phyloP scores from a whole-genome alignment of 2,888 invertebrate species.

The Ommatoiulus sabulosus region DNA sequence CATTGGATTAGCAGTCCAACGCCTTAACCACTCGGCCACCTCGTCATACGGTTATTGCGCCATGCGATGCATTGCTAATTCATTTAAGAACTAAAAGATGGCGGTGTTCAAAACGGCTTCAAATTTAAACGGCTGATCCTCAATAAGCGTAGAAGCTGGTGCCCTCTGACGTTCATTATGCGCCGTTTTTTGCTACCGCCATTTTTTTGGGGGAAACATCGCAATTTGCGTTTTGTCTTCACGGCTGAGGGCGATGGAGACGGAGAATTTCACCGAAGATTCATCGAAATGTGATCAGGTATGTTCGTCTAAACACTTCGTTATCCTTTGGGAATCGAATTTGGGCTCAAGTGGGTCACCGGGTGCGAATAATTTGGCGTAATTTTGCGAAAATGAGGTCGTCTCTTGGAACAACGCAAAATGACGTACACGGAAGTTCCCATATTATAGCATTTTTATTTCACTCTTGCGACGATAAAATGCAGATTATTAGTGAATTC shows the following conservation, averaged over 20 bases:
- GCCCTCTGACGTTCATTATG: neutral
- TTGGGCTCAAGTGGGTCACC: neutral
- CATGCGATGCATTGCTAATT: neutral
- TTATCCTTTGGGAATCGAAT: neutral
- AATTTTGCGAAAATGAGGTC: neutral
- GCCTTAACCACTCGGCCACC: no score
- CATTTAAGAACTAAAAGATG: neutral
- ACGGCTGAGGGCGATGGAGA: constrained; percentile 76
- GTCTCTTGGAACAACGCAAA: neutral
- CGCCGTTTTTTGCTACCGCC: neutral
- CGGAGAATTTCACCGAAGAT: constrained; percentile 89
- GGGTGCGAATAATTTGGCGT: neutral
- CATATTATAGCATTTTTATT: neutral
- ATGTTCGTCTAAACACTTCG: constrained; percentile 62
- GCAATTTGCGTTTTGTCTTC: constrained; percentile 1
- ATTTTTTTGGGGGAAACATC: constrained; percentile 1
- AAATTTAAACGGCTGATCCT: neutral
- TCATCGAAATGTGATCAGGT: constrained; percentile 64
- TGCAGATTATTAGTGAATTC: neutral
- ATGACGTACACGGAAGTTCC: constrained; percentile 47
- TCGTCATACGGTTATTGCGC: no score
- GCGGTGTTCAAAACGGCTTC: neutral
- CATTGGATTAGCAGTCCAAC: no score
- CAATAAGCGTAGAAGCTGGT: neutral
- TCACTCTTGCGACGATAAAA: neutral